These are phyloP conservation scores for Pantherophis guttatus DNA, from an alignment of 2,113 vertebrate species.

Conservation along the genomic window DNA sequence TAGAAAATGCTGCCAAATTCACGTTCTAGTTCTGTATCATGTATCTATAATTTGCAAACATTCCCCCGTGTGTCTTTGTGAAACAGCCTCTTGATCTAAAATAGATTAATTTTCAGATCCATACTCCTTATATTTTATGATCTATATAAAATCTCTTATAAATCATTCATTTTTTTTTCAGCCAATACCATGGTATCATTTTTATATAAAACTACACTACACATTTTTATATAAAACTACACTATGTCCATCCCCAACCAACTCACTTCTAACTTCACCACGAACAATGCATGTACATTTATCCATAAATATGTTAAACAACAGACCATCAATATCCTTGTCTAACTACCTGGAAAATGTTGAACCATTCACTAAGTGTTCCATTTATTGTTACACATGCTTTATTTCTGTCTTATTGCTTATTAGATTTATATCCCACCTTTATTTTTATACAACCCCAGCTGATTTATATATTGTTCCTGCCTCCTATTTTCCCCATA, in stretches of 20 bases:
- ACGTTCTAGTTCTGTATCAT: not conserved
- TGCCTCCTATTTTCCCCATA: not conserved
- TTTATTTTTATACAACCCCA: not conserved
- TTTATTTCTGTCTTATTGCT: not conserved
- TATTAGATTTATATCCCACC: not conserved
- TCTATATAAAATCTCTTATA: not conserved
- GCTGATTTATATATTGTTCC: not conserved
- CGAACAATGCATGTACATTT: not conserved
- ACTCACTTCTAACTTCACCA: not conserved
- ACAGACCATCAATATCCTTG: not conserved
- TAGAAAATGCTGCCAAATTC: not conserved
- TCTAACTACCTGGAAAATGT: not conserved
- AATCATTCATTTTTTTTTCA: not conserved
- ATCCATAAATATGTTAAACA: not conserved
- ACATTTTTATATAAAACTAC: not conserved
- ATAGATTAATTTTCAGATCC: not conserved
- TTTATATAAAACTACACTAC: too few relatives aligned
- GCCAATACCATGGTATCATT: not conserved
- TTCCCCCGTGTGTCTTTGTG: not conserved
- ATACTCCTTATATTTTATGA: not conserved
- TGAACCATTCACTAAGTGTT: not conserved
- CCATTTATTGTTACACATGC: not conserved
- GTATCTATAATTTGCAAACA: not conserved
- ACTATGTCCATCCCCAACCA: not conserved
- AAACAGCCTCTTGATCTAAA: not conserved